Evolutionary conservation across 2,888 invertebrate species (phyloP).

Genomic region (Anoplius nigerrimus): DNA sequence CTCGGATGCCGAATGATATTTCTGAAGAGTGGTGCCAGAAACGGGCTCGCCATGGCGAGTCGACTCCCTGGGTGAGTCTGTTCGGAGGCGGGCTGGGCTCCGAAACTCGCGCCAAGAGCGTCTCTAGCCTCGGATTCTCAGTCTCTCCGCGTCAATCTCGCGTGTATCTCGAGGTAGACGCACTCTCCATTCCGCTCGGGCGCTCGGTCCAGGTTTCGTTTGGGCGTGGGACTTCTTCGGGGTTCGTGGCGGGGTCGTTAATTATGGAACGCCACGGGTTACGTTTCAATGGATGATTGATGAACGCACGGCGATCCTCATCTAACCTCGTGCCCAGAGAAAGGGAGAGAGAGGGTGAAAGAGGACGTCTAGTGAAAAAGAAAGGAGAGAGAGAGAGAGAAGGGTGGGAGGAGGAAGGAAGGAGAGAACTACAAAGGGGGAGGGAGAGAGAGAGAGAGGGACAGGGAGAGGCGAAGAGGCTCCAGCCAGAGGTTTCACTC

Average conservation of each 20-base stretch:
- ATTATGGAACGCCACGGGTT: constrained; percentile 71
- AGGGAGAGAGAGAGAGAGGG: constrained; percentile 22
- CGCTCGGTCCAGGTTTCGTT: constrained; percentile 47
- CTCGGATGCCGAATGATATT: too few species aligned
- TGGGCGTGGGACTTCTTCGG: constrained; percentile 64
- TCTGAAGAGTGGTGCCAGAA: too few species aligned
- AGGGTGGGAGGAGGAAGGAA: constrained; percentile 25
- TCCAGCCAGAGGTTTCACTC: constrained; percentile 53
- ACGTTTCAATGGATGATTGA: constrained; percentile 73
- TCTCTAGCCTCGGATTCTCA: too few species aligned
- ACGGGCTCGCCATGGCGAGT: too few species aligned
- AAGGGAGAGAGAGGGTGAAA: constrained; percentile 28
- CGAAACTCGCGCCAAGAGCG: too few species aligned
- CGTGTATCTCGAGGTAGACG: constrained; percentile 28
- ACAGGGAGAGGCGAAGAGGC: constrained; percentile 42
- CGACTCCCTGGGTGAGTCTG: too few species aligned
- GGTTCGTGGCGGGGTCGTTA: constrained; percentile 66
- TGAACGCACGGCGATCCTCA: constrained; percentile 64
- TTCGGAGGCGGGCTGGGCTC: too few species aligned
- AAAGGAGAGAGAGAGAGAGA: constrained; percentile 24
- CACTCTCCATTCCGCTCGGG: constrained; percentile 14
- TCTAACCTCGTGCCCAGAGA: constrained; percentile 52
- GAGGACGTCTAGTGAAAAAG: constrained; percentile 26
- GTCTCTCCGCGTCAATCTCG: too few species aligned
- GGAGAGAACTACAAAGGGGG: constrained; percentile 19